phyloP scores from a whole-genome alignment of 2,797 vertebrate species.

The Crax fasciolata region DNA sequence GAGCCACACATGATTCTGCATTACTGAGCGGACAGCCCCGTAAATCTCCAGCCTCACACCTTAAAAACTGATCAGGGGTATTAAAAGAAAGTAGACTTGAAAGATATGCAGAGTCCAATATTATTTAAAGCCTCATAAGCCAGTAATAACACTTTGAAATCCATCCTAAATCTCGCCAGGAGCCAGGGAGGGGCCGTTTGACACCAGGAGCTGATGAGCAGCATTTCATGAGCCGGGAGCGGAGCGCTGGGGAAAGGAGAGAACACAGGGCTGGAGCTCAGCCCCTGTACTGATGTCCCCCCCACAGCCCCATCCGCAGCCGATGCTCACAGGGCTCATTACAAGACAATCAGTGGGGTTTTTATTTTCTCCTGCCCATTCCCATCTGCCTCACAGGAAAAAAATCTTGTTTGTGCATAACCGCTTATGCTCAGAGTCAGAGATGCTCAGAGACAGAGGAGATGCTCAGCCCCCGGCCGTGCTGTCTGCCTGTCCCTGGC shows the following conservation, averaged over 20 bases:
- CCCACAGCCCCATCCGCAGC: not conserved
- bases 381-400: not conserved
- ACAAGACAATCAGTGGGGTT: not conserved
- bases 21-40: not conserved
- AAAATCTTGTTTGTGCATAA: not conserved
- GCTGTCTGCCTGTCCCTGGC: too few relatives aligned
- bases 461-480: not conserved
- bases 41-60: conserved; percentile 51
- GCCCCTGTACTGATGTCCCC: not conserved
- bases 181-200: not conserved
- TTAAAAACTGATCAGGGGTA: conserved; percentile 38
- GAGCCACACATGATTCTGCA: not conserved
- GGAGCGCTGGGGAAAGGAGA: too few relatives aligned
- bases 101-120: conserved; percentile 48
- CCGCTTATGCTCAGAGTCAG: too few relatives aligned
- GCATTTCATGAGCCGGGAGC: not conserved
- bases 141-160: conserved; percentile 40
- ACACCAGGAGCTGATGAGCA: not conserved
- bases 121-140: conserved; percentile 71
- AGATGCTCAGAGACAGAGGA: not conserved
- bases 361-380: not conserved
- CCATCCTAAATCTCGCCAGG: conserved; percentile 37
- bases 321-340: not conserved
- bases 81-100: conserved; percentile 55
- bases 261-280: too few relatives aligned